These are phyloP conservation scores for Prolemur simus DNA, from an alignment of 2,113 vertebrate genomes.

Conservation along the genomic window DNA sequence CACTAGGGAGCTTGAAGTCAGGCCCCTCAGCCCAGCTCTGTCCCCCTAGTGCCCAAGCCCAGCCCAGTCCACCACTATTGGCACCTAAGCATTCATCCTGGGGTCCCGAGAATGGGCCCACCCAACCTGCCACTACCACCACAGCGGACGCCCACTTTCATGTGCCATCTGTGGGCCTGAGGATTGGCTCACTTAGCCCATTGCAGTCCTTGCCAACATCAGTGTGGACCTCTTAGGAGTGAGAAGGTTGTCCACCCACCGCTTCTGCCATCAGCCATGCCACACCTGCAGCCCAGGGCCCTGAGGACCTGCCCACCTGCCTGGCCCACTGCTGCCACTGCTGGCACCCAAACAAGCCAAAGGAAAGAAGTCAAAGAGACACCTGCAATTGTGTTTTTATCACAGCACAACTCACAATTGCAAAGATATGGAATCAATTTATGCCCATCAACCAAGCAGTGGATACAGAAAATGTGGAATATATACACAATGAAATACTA, in stretches of 20 bases:
- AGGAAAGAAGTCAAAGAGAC: not conserved
- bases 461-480: not conserved
- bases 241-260: not conserved
- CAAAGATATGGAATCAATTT: not conserved
- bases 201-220: not conserved
- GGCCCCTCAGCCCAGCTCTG: not conserved
- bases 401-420: not conserved
- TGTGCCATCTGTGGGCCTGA: not conserved
- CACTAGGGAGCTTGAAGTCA: not conserved
- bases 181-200: not conserved
- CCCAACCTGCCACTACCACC: not conserved
- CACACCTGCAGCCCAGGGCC: not conserved
- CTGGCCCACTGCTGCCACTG: not conserved
- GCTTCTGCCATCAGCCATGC: not conserved
- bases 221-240: not conserved
- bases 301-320: not conserved
- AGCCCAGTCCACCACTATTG: not conserved
- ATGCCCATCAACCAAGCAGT: not conserved
- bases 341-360: not conserved
- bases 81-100: not conserved
- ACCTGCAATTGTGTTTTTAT: not conserved
- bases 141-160: not conserved
- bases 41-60: not conserved
- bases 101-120: not conserved
- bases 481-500: too few relatives aligned